Percentiles rank a stretch among this genome's conserved stretches.
Evolutionary conservation across 2,113 vertebrate genomes (phyloP).

Genomic region (Oceanodroma tethys): DNA sequence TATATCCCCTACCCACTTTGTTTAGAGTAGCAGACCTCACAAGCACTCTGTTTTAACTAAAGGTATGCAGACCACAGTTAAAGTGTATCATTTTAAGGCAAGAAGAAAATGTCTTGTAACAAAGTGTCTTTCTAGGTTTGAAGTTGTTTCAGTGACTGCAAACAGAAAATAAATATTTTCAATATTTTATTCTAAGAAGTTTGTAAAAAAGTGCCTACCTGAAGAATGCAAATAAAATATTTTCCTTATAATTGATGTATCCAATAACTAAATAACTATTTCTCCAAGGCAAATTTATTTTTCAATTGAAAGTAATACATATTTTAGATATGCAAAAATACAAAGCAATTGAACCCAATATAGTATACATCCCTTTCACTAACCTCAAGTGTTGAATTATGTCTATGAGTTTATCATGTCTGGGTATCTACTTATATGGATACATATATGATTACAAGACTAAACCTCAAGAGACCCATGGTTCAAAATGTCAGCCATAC

Average conservation of each 20-base stretch:
- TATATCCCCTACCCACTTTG: background rate
- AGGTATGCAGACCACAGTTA: background rate
- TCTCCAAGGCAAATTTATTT: background rate
- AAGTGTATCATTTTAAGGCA: background rate
- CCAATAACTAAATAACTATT: background rate
- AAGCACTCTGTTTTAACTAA: background rate
- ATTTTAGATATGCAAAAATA: background rate
- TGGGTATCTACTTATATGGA: background rate
- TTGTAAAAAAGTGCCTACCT: background rate
- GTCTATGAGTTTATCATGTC: background rate
- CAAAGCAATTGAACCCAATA: background rate
- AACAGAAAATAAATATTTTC: background rate
- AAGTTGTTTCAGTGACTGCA: background rate
- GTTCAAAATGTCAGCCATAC: background rate
- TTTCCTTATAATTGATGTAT: background rate
- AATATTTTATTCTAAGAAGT: background rate
- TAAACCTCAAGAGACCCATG: background rate
- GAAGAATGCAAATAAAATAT: background rate
- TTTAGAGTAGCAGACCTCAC: background rate
- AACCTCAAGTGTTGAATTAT: background rate
- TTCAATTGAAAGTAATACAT: background rate
- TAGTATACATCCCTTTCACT: background rate
- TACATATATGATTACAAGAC: background rate
- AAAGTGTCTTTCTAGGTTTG: background rate
- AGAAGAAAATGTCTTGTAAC: background rate